Evolutionary conservation across 2,888 invertebrate genomes (phyloP), one percentile per base, ranked within the genome.

Genomic region (Pseudococcus jackbeardsleyi): DNA sequence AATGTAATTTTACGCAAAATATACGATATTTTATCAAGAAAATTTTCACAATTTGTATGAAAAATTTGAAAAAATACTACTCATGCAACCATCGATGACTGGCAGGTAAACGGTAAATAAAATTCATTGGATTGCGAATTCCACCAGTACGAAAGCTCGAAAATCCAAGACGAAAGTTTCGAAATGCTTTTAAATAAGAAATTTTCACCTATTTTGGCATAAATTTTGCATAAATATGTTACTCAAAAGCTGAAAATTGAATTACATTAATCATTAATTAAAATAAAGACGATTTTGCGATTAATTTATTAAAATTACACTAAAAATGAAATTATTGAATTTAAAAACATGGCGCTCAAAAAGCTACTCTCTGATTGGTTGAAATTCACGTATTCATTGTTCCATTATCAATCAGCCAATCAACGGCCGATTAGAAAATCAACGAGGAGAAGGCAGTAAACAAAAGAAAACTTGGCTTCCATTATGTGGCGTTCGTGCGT

Each of bases 391-490:
- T 19, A 6, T 72, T 6, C 17, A 33, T 12, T 22, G 4, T 8
- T 9, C 46, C 19, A 19, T 7, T 11, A 19, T 17, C 22, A 19
- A 9, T 0, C 19, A 46, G 17, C 79, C 79, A 82, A 82, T 82
- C 42, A 82, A 17, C 46, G 19, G 46, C 19, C 11, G 46, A 46
- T 82, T 82, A 7, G 79, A 46, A 82, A 82, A 42, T 42, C 19
- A 46, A 82, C 72, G 79, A 46, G 79, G 79, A 82, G 79, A 82
- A 82, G 46, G 46, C 11, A 19, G 46, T 46, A 82, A 82, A 82
- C 79, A 82, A 82, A 82, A 82, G 79, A 46, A 82, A 46, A 82
- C 42, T 82, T 82, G 79, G 79, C 79, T 82, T 82, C 79, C 79
- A 82, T 82, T 82, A 39, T 82, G 46, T 82, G 79, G 46, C 79